phyloP scores from a whole-genome alignment of 2,113 vertebrate genomes.

The Rhagologus leucostigma region DNA sequence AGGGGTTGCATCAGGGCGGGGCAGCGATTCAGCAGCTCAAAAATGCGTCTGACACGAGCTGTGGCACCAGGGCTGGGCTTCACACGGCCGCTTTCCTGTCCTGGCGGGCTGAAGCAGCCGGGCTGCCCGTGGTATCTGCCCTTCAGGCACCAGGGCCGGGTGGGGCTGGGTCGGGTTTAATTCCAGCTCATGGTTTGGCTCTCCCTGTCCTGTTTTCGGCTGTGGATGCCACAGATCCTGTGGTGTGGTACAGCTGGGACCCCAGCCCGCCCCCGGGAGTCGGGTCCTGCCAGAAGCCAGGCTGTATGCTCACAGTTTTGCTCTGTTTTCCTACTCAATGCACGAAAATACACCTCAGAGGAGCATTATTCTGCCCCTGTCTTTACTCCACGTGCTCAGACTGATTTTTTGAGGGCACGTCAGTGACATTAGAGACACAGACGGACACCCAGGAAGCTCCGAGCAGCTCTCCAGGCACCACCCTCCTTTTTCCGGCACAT shows the following conservation, averaged over 20 bases:
- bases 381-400: neutral
- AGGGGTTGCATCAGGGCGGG: neutral
- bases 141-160: neutral
- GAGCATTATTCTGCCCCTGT: neutral
- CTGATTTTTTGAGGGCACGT: neutral
- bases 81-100: rapidly evolving
- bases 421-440: neutral
- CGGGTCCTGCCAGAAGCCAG: neutral
- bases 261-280: neutral
- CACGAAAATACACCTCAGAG: neutral
- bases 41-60: rapidly evolving
- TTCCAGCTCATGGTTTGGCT: neutral
- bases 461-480: neutral
- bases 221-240: neutral
- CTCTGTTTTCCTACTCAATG: neutral
- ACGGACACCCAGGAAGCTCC: neutral
- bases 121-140: neutral
- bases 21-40: neutral
- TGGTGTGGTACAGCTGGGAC: neutral
- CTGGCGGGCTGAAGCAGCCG: neutral
- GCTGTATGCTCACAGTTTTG: neutral
- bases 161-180: neutral
- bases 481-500: neutral
- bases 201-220: neutral
- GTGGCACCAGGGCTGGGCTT: neutral